A percentile compares a stretch with the other conserved stretches of the same genome.
Evolutionary conservation across 2,113 vertebrate genomes (phyloP).

Genomic region (Ibidorhyncha struthersii): DNA sequence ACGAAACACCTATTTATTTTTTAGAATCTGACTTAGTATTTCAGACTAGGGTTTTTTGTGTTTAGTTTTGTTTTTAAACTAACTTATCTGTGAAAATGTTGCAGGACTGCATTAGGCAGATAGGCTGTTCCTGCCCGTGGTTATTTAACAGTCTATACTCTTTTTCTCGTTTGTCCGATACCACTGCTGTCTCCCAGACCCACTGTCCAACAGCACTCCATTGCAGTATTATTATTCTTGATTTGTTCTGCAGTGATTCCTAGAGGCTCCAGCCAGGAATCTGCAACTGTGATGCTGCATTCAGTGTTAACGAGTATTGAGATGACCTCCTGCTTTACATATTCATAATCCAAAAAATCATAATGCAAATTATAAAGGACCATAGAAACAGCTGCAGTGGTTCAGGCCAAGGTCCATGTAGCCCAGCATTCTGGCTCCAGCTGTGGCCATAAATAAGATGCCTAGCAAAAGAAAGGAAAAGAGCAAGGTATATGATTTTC

Average conservation of each 20-base stretch:
- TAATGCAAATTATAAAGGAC: background rate
- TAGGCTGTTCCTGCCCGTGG: background rate
- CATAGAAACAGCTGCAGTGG: background rate
- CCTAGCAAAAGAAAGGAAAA: background rate
- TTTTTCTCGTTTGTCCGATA: background rate
- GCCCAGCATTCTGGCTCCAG: background rate
- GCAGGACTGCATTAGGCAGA: background rate
- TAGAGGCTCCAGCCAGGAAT: background rate
- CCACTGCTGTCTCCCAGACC: background rate
- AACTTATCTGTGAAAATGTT: background rate
- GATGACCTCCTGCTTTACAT: background rate
- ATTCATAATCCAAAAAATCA: background rate
- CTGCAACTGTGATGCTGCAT: background rate
- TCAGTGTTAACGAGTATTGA: background rate
- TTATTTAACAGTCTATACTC: background rate
- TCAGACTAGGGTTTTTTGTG: background rate
- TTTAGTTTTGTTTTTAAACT: background rate
- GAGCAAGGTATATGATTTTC: background rate
- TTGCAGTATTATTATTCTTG: background rate
- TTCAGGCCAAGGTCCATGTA: background rate
- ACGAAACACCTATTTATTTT: background rate
- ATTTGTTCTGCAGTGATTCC: slow-evolving; percentile 24
- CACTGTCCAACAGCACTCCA: background rate
- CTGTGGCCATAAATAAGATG: background rate
- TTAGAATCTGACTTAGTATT: background rate